These are phyloP conservation scores for Urocynchramus pylzowi DNA, from an alignment of 2,113 vertebrate genomes.

Conservation along the genomic window DNA sequence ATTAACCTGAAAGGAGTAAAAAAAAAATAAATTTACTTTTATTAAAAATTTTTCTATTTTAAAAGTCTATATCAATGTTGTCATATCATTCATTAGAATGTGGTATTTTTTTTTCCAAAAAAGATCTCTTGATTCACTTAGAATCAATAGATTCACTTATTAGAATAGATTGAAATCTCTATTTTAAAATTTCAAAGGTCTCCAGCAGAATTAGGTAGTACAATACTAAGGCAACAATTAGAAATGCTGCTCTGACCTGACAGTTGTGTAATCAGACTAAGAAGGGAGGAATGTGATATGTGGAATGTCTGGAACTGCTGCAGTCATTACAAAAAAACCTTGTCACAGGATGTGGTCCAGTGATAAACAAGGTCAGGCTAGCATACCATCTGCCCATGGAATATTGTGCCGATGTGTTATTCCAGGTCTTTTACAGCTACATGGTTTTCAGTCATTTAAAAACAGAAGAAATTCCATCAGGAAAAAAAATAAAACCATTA, in stretches of 20 bases:
- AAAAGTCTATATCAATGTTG: background rate
- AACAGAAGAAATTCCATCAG: background rate
- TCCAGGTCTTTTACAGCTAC: background rate
- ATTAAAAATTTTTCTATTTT: background rate
- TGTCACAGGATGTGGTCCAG: slow-evolving; percentile 27
- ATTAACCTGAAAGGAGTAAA: background rate
- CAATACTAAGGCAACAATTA: background rate
- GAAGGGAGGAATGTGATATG: background rate
- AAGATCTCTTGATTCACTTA: background rate
- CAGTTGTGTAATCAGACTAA: background rate
- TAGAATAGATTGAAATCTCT: background rate
- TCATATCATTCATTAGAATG: background rate
- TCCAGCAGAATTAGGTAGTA: background rate
- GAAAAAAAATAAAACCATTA: background rate
- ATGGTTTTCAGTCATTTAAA: background rate
- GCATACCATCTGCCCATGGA: slow-evolving; percentile 31
- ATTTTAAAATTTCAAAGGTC: background rate
- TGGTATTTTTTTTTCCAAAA: accelerated
- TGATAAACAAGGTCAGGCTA: slow-evolving; percentile 49
- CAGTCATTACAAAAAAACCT: background rate
- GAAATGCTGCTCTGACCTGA: background rate
- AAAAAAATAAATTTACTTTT: background rate
- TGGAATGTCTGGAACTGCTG: background rate
- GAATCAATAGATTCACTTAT: too few species aligned
- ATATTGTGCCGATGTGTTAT: background rate